Evolutionary conservation across 2,113 vertebrate species (phyloP).

Genomic region (Passer montanus): DNA sequence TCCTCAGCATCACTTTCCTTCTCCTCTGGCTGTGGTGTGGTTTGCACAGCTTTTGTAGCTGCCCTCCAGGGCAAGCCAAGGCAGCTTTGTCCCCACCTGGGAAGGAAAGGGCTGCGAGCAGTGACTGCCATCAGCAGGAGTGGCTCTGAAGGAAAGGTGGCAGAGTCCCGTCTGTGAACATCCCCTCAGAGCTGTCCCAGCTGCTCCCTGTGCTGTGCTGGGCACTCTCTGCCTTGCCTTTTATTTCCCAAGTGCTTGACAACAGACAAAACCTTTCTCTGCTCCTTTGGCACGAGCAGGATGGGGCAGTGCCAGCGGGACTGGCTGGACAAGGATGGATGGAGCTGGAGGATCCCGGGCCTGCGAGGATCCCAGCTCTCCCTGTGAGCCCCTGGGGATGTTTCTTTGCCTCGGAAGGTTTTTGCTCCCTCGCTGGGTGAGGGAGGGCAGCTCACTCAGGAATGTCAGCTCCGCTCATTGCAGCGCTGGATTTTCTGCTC

Average conservation of each 20-base stretch:
- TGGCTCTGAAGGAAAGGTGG: neutral
- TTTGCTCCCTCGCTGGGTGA: fast-evolving
- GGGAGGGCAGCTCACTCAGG: neutral
- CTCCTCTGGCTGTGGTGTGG: neutral
- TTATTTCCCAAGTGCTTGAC: neutral
- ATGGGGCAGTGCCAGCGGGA: fast-evolving
- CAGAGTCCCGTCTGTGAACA: fast-evolving
- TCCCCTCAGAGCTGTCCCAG: neutral
- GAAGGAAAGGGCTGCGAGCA: fast-evolving
- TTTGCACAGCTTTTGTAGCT: neutral
- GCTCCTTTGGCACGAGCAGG: fast-evolving
- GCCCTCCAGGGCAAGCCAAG: neutral
- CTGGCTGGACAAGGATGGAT: fast-evolving
- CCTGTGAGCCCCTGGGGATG: fast-evolving
- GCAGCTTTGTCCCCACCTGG: neutral
- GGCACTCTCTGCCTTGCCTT: neutral
- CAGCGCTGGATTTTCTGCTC: neutral
- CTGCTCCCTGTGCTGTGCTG: fast-evolving
- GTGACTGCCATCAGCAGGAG: fast-evolving
- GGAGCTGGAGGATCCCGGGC: neutral
- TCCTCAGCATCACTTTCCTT: neutral
- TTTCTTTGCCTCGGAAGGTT: neutral
- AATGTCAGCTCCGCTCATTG: neutral
- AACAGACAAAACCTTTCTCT: neutral
- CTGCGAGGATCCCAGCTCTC: neutral